A percentile compares a stretch with the other conserved stretches of the same genome.
Conservation (phyloP, 1,140 invertebrate genomes). For the Elymnias hypermnestra region DNA sequence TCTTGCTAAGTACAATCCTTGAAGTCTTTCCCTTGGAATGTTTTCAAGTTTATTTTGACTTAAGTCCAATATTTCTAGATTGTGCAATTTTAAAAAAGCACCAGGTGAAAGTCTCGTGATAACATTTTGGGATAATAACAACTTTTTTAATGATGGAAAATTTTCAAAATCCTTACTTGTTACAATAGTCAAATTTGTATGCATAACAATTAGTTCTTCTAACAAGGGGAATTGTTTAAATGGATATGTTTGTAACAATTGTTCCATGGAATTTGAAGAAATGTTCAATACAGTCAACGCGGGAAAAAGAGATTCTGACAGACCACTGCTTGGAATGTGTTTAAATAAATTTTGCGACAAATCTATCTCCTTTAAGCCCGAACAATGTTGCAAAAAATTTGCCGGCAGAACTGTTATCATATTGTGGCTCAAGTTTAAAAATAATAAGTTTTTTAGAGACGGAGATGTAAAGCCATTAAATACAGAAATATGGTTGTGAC, state of each 20-base stretch:
- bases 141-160: constrained; percentile 86
- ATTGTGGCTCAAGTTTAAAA: constrained; percentile 86
- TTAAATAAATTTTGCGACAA: constrained; percentile 88
- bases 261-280: constrained; percentile 85
- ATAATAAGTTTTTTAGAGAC: constrained; percentile 83
- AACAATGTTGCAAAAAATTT: constrained; percentile 87
- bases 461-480: constrained; percentile 86
- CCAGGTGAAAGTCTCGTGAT: constrained; percentile 90
- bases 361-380: constrained; percentile 84
- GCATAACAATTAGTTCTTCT: constrained; percentile 87
- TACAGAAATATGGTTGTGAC: constrained; percentile 84
- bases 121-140: constrained; percentile 85
- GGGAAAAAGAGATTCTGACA: constrained; percentile 85
- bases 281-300: constrained; percentile 86
- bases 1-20: constrained; percentile 84
- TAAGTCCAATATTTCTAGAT: constrained; percentile 87
- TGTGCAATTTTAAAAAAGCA: constrained; percentile 86
- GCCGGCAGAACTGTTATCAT: constrained; percentile 84
- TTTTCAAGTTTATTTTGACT: constrained; percentile 90
- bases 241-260: constrained; percentile 79
- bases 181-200: constrained; percentile 89
- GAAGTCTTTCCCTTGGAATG: constrained; percentile 88
- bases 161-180: constrained; percentile 92
- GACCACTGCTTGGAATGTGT: constrained; percentile 86
- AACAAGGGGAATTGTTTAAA: constrained; percentile 82